Evolutionary conservation across 2,113 vertebrate genomes (phyloP).

Genomic region (Puma concolor): DNA sequence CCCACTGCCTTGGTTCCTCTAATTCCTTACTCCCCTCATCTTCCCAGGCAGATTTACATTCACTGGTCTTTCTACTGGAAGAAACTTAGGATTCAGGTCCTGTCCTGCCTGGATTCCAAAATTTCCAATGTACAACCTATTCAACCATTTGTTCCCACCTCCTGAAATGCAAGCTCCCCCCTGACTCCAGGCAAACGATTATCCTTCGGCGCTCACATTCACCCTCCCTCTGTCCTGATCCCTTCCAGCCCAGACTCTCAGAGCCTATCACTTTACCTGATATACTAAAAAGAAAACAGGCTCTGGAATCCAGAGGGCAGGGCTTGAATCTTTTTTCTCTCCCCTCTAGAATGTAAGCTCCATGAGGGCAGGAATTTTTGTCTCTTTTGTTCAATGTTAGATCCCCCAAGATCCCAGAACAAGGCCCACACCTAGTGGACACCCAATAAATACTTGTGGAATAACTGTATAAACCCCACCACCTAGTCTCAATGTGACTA

Average conservation of each 20-base stretch:
- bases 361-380: not conserved
- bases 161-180: not conserved
- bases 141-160: not conserved
- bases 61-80: not conserved
- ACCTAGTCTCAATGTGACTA: not conserved
- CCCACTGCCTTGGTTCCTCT: not conserved
- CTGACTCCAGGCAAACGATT: not conserved
- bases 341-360: not conserved
- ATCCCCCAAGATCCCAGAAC: not conserved
- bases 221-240: not conserved
- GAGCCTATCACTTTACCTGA: not conserved
- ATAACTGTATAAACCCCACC: not conserved
- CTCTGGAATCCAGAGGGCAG: not conserved
- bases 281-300: not conserved
- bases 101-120: not conserved
- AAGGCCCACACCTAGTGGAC: not conserved
- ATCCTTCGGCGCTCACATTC: not conserved
- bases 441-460: not conserved
- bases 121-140: not conserved
- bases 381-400: not conserved
- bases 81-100: not conserved
- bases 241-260: not conserved
- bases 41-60: not conserved
- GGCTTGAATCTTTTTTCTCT: not conserved
- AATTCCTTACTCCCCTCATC: not conserved